Conservation (phyloP, 2,113 vertebrate genomes). For the Gnathonemus longibarbis region DNA sequence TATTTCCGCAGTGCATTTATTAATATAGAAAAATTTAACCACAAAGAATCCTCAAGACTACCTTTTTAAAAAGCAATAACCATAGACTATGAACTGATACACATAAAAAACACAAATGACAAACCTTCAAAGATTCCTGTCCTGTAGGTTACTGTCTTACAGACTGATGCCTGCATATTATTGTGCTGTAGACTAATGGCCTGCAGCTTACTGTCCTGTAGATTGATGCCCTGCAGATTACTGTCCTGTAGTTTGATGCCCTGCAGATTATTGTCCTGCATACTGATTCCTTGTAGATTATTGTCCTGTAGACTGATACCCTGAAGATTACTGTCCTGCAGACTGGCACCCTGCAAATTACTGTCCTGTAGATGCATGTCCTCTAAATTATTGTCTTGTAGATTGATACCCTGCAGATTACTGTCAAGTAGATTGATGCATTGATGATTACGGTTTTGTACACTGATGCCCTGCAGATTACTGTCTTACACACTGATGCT, state of each 20-base stretch:
- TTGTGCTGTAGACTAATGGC: background rate
- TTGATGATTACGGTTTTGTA: background rate
- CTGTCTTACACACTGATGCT: no score
- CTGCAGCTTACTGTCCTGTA: background rate
- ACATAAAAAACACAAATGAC: background rate
- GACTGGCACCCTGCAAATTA: no score
- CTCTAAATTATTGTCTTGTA: background rate
- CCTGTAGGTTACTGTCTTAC: background rate
- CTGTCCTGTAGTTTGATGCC: background rate
- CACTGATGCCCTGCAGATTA: no score
- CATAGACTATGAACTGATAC: background rate
- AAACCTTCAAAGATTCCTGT: background rate
- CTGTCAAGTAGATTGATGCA: background rate
- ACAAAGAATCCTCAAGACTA: background rate
- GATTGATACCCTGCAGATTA: background rate
- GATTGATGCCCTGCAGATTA: background rate
- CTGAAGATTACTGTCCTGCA: background rate
- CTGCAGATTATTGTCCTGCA: background rate
- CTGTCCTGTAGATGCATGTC: background rate
- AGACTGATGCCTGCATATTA: background rate
- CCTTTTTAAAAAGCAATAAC: background rate
- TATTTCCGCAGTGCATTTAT: background rate
- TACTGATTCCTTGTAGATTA: background rate
- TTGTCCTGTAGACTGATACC: background rate
- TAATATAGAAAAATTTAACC: background rate